These are phyloP conservation scores for Saccostrea echinata DNA, from an alignment of 1,140 invertebrate genomes.

Conservation along the genomic window DNA sequence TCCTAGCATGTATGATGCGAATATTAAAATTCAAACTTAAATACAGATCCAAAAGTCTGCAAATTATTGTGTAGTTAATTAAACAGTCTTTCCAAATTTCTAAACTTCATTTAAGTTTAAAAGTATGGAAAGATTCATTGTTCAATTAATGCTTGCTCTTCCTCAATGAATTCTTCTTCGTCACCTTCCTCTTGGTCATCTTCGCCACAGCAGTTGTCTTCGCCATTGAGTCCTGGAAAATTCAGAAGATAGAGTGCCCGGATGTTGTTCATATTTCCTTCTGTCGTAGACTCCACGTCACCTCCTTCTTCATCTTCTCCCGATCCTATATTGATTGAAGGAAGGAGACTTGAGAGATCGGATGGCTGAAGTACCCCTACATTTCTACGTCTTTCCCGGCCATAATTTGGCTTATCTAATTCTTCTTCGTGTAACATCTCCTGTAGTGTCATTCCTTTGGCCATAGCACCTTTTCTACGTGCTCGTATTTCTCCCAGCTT, in stretches of 20 bases:
- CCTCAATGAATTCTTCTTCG: neutral
- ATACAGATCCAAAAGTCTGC: neutral
- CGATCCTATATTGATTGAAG: neutral
- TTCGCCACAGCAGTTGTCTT: neutral
- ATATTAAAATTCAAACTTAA: neutral
- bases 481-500: conserved; percentile 44
- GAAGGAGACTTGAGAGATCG: conserved; percentile 34
- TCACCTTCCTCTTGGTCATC: neutral
- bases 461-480: conserved; percentile 41
- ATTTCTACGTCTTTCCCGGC: conserved; percentile 24
- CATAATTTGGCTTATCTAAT: conserved; percentile 28
- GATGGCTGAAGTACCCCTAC: conserved; percentile 28
- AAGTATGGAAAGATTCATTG: neutral
- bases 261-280: neutral
- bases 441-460: conserved; percentile 34
- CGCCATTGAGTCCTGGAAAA: neutral
- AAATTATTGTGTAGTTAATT: neutral
- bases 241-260: neutral
- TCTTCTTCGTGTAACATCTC: conserved; percentile 43
- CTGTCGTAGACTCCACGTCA: neutral
- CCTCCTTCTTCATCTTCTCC: neutral
- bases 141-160: neutral
- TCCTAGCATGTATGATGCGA: neutral
- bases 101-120: neutral
- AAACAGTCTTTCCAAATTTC: neutral